phyloP scores from a whole-genome alignment of 2,888 invertebrate species.

The Apantesis nais region DNA sequence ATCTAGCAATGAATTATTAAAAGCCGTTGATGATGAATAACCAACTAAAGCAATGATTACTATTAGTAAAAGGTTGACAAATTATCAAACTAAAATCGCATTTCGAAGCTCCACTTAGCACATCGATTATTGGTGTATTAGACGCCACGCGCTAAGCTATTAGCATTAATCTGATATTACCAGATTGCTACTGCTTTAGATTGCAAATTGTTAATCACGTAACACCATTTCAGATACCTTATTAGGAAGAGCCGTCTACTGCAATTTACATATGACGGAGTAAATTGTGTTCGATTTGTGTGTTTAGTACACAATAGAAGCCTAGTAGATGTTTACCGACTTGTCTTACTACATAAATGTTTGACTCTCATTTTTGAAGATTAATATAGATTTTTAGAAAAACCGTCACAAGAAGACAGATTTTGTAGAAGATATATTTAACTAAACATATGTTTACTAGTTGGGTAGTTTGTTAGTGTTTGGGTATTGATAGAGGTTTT shows the following conservation, averaged over 20 bases:
- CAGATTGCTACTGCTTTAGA: conserved; percentile 6
- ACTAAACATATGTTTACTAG: too few relatives aligned
- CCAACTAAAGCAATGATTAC: not conserved
- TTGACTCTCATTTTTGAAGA: not conserved
- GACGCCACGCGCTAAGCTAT: conserved; percentile 4
- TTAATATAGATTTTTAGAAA: not conserved
- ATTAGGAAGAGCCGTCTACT: not conserved
- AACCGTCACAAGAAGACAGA: not conserved
- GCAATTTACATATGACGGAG: not conserved
- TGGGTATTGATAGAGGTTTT: not conserved
- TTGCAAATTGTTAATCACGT: conserved; percentile 12
- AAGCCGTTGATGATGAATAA: not conserved
- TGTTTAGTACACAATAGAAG: not conserved
- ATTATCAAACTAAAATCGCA: conserved; percentile 2
- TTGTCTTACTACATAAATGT: not conserved
- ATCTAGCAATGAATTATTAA: not conserved
- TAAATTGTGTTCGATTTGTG: not conserved
- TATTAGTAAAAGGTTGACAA: not conserved
- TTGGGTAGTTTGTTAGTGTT: not conserved
- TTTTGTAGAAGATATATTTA: too few relatives aligned
- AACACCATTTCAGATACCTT: conserved; percentile 1
- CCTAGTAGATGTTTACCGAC: not conserved
- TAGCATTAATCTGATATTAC: conserved; percentile 16
- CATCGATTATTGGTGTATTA: not conserved
- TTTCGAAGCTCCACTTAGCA: not conserved